Conservation (phyloP, 2,113 vertebrate species). For the Collichthys lucidus region DNA sequence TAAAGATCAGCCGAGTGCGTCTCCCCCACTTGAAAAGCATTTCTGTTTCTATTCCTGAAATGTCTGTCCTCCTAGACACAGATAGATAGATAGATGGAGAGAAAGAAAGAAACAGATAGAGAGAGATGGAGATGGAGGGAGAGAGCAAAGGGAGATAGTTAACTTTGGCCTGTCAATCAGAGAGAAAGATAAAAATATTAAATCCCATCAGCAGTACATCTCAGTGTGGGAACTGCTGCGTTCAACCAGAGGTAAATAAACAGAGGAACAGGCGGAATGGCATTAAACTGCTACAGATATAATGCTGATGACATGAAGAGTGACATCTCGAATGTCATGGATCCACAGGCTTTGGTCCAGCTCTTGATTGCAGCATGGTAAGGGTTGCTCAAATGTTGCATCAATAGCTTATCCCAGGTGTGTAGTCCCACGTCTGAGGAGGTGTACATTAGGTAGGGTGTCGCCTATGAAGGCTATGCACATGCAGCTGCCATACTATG, state of each 20-base stretch:
- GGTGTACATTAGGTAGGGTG: neutral
- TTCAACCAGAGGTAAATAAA: slow-evolving; percentile 17
- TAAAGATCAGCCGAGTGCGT: slow-evolving; percentile 55
- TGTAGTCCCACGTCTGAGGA: too few relatives aligned
- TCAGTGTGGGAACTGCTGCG: slow-evolving; percentile 24
- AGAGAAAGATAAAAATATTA: slow-evolving; percentile 42
- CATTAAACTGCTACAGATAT: neutral
- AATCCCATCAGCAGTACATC: slow-evolving; percentile 36
- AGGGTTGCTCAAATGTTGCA: too few relatives aligned
- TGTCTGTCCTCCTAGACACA: slow-evolving; percentile 34
- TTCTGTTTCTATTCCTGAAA: slow-evolving; percentile 60
- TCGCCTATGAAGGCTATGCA: neutral
- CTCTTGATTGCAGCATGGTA: neutral
- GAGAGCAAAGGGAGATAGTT: slow-evolving; percentile 38
- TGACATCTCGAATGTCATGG: neutral
- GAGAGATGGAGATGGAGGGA: neutral
- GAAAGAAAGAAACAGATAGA: slow-evolving; percentile 4
- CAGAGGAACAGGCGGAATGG: neutral
- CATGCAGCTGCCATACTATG: too few relatives aligned
- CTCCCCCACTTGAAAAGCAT: slow-evolving; percentile 11
- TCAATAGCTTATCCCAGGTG: neutral
- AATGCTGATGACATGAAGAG: too few relatives aligned
- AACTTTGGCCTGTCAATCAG: slow-evolving; percentile 56
- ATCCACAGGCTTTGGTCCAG: neutral
- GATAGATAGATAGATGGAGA: slow-evolving; percentile 26